Percentiles rank a stretch among this genome's conserved stretches.
Conservation (phyloP, 2,797 vertebrate species). For the Merluccius polli region DNA sequence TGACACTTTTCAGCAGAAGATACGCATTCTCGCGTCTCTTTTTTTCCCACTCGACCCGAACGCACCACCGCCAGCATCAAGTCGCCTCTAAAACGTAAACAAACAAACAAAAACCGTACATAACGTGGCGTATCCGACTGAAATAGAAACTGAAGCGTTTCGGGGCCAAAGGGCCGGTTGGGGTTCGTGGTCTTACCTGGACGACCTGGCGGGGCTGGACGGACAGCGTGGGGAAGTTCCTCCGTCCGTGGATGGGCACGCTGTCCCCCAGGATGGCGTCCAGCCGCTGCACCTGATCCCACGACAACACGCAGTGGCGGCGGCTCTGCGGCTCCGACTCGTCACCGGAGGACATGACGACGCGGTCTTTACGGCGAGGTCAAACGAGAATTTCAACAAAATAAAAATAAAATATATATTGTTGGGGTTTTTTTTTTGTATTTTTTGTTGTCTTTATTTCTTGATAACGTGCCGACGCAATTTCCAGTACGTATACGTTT, state of each 20-base stretch:
- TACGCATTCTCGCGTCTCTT: too few relatives aligned
- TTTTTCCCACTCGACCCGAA: too few relatives aligned
- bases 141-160: too few relatives aligned
- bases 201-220: constrained; percentile 86
- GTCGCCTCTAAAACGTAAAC: too few relatives aligned
- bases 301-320: constrained; percentile 84
- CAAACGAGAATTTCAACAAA: too few relatives aligned
- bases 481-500: background rate
- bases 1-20: background rate
- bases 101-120: too few relatives aligned
- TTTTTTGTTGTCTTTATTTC: background rate
- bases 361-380: constrained; percentile 22
- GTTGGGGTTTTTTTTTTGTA: background rate
- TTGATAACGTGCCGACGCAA: background rate
- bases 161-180: too few relatives aligned
- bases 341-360: constrained; percentile 73
- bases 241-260: constrained; percentile 90
- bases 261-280: constrained; percentile 88
- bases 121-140: too few relatives aligned
- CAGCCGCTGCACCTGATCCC: constrained; percentile 89
- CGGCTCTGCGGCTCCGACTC: constrained; percentile 60
- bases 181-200: constrained; percentile 55
- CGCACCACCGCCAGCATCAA: too few relatives aligned
- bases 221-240: constrained; percentile 91
- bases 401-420: too few relatives aligned